Conservation (phyloP, 2,888 invertebrate species). For the Temnothorax rugatulus region DNA sequence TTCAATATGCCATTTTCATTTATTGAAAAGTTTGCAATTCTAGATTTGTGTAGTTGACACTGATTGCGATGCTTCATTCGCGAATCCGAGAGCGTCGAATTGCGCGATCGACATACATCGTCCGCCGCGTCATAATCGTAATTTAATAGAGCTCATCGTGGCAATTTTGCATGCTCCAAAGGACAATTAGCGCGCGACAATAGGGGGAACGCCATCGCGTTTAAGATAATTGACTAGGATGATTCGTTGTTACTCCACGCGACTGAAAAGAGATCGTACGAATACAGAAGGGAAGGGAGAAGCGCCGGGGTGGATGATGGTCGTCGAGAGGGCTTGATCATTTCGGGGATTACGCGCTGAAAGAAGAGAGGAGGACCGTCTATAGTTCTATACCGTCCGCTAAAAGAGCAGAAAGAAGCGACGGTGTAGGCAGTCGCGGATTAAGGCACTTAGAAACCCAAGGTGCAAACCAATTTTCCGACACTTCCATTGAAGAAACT, state of each 20-base stretch:
- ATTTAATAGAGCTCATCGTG: slow-evolving; percentile 33
- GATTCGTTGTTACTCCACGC: slow-evolving; percentile 73
- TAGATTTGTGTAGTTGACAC: no score
- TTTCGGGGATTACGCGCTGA: slow-evolving; percentile 68
- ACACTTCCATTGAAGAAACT: not conserved
- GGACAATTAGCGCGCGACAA: slow-evolving; percentile 71
- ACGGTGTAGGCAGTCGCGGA: slow-evolving; percentile 47
- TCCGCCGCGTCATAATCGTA: not conserved
- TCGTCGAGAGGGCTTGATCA: slow-evolving; percentile 67
- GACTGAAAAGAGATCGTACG: slow-evolving; percentile 61
- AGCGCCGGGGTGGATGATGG: slow-evolving; percentile 58
- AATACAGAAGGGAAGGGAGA: slow-evolving; percentile 63
- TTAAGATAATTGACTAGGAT: slow-evolving; percentile 76
- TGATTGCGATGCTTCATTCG: not conserved
- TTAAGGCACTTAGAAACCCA: not conserved
- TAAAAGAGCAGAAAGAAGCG: slow-evolving; percentile 40
- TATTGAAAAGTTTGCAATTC: not conserved
- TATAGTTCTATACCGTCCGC: slow-evolving; percentile 1
- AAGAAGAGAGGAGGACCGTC: slow-evolving; percentile 36
- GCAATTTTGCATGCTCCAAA: slow-evolving; percentile 53
- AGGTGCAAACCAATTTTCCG: slow-evolving; percentile 4
- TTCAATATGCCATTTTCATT: not conserved
- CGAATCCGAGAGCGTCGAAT: not conserved
- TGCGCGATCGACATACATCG: not conserved
- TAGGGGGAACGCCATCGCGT: slow-evolving; percentile 63